These are phyloP conservation scores for Bugulina stolonifera DNA, from an alignment of 2,888 invertebrate species.

Conservation along the genomic window DNA sequence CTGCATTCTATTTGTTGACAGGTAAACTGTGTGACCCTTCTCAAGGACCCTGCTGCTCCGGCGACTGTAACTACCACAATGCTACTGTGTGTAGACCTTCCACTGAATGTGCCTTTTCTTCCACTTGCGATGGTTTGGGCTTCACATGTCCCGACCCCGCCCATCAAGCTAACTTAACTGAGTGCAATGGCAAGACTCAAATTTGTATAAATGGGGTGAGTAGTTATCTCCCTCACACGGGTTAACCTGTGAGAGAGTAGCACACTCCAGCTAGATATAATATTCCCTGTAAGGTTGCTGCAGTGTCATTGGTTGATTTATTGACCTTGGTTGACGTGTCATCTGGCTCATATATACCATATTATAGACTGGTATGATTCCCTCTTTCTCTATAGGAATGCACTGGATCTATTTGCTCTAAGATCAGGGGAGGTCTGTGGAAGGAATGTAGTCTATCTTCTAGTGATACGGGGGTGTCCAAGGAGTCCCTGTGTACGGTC, in stretches of 20 bases:
- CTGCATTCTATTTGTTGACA: background rate
- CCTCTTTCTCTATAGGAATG: constrained; percentile 61
- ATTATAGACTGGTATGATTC: too few species aligned
- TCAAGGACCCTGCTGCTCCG: constrained; percentile 9
- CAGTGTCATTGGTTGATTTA: too few species aligned
- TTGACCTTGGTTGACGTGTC: too few species aligned
- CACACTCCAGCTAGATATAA: too few species aligned
- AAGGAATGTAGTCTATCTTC: background rate
- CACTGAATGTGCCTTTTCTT: background rate
- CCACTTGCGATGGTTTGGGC: constrained; percentile 36
- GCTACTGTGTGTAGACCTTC: background rate
- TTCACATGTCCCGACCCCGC: constrained; percentile 81
- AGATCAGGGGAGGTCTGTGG: constrained; percentile 80
- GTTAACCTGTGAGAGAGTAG: too few species aligned
- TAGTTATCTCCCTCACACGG: background rate
- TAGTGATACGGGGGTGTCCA: background rate
- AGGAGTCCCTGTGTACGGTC: background rate
- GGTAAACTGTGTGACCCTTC: background rate
- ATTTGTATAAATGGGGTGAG: constrained; percentile 89
- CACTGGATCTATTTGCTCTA: constrained; percentile 87
- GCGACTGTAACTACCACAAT: background rate
- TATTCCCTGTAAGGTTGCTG: too few species aligned
- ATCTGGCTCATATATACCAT: too few species aligned
- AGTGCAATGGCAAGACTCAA: constrained; percentile 89
- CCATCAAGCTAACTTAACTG: constrained; percentile 79